Base-by-base conservation (phyloP, 2,888 invertebrate species). In the Eupithecia insigniata region DNA sequence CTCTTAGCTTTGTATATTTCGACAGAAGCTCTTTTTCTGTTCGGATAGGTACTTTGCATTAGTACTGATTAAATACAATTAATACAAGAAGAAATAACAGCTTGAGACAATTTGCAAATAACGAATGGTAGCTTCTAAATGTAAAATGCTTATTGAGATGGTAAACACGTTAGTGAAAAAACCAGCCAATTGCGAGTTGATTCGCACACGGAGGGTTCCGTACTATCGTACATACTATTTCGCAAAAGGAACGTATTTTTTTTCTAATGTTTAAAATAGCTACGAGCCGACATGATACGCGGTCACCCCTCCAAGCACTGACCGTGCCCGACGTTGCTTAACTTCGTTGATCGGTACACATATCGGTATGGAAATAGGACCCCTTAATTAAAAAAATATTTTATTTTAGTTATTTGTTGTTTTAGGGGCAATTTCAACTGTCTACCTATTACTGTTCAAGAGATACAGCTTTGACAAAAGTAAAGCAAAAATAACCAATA, bases 251-350 rank as follows among this genome's bases (percentile, higher is more conserved):
- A 7, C 6, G 8, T 8, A 34, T 8, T 8, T 39, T 39, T 39
- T 39, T 30, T 30, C n/a, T 30, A 30, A 30, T 30, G 3, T 30
- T 4, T 30, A 30, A n/a, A 4, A 30, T 30, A 30, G 3, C 2
- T 30, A 30, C 30, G 30, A 30, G 30, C 30, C 2, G 7, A 34
- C 4, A 34, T 8, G 8, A 1, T 4, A 34, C 34, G 89, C 89
- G 88, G 90, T 90, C 90, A 90, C 89, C 89, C 90, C 90, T 90
- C 89, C 88, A 91, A 89, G 90, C 89, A 90, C 90, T 89, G 89
- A 90, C 87, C 87, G 82, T 89, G 89, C 89, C 89, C 90, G 88
- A 90, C 85, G 89, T 88, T 89, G 90, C 88, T 89, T 90, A 88
- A 89, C 89, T 89, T 89, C 90, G 89, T 90, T 90, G 89, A 90